Evolutionary conservation across 2,888 invertebrate species (phyloP).

Genomic region (Gastracanthus pulcherrimus): DNA sequence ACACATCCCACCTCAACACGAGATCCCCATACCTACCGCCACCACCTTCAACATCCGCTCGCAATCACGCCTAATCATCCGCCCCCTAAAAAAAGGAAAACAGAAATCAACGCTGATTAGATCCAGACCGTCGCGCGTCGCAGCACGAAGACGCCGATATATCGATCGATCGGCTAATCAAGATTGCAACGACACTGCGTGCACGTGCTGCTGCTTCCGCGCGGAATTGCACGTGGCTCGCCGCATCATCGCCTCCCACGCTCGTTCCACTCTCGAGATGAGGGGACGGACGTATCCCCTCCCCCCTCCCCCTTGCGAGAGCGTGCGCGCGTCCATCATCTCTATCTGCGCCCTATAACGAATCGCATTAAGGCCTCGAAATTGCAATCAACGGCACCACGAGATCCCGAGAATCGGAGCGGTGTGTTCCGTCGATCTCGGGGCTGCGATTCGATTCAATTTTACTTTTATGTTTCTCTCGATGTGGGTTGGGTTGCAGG

Average conservation of each 20-base stretch:
- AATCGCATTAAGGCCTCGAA: conserved; percentile 42
- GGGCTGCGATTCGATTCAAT: too few relatives aligned
- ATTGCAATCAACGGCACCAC: conserved; percentile 42
- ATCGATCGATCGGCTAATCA: conserved; percentile 23
- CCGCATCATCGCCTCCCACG: background rate
- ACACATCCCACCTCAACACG: too few relatives aligned
- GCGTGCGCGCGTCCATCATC: background rate
- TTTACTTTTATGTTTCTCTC: background rate
- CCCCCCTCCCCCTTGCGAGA: background rate
- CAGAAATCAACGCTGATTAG: too few relatives aligned
- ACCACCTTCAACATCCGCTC: background rate
- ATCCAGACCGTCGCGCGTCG: too few relatives aligned
- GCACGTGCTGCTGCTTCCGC: background rate
- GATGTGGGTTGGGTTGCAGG: too few relatives aligned
- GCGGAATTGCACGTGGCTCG: background rate
- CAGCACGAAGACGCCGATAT: too few relatives aligned
- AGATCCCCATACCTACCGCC: background rate
- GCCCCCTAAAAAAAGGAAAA: too few relatives aligned
- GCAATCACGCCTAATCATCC: background rate
- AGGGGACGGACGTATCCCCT: too few relatives aligned
- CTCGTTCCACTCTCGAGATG: too few relatives aligned
- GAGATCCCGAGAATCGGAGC: background rate
- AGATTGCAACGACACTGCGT: background rate
- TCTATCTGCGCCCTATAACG: background rate
- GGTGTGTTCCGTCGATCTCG: background rate